A percentile compares a stretch with the other conserved stretches of the same genome.
These are phyloP conservation scores for Polydrusus cervinus DNA, from an alignment of 2,888 invertebrate genomes.

Conservation along the genomic window DNA sequence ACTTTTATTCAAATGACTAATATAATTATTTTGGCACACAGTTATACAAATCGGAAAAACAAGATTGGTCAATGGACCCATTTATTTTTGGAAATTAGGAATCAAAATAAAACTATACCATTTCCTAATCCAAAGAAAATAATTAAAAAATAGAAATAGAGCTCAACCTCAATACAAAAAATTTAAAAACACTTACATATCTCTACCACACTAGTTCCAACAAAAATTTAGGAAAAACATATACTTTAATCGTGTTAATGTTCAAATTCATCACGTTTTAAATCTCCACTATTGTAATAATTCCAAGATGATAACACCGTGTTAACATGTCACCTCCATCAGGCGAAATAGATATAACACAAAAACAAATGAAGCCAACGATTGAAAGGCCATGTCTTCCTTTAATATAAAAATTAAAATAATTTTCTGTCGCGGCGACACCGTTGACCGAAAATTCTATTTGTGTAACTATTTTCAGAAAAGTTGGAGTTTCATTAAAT, in stretches of 20 bases:
- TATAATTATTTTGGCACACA: background rate
- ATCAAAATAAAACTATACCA: background rate
- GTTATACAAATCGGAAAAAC: background rate
- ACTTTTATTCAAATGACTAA: no score
- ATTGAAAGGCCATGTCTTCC: slow-evolving; percentile 15
- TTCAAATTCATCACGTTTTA: background rate
- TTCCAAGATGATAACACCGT: slow-evolving; percentile 6
- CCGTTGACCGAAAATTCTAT: slow-evolving; percentile 40
- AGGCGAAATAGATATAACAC: slow-evolving; percentile 4
- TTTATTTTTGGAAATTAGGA: background rate
- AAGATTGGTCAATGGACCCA: slow-evolving; percentile 13
- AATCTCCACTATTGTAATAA: background rate
- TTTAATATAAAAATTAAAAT: slow-evolving; percentile 45
- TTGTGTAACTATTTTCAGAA: slow-evolving; percentile 48
- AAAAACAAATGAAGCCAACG: slow-evolving; percentile 19
- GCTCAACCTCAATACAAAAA: no score
- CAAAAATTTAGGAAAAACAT: no score
- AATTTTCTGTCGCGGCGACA: slow-evolving; percentile 36
- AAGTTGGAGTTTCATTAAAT: slow-evolving; percentile 36
- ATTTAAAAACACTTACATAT: no score
- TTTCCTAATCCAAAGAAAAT: background rate
- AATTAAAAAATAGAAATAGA: background rate
- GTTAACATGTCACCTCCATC: background rate
- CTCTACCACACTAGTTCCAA: no score
- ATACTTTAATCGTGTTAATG: background rate